Percentiles rank a stretch among this genome's conserved stretches.
phyloP scores from a whole-genome alignment of 2,888 invertebrate species.

The Bibio marci region DNA sequence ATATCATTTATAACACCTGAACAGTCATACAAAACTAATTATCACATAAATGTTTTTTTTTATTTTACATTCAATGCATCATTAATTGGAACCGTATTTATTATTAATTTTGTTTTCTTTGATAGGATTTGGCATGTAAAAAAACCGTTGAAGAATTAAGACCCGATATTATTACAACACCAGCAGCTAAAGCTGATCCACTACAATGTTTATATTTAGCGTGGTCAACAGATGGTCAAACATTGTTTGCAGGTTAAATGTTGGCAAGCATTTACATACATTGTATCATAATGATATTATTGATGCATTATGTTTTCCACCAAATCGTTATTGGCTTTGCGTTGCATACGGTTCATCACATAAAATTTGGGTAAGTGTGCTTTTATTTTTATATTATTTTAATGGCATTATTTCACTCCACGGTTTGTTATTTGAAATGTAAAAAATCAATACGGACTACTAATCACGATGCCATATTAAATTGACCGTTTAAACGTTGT shows the following conservation, averaged over 20 bases:
- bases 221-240: constrained; percentile 99
- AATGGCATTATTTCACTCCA: constrained; percentile 4
- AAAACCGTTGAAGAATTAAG: constrained; percentile 96
- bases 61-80: no score
- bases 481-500: constrained; percentile 5
- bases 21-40: no score
- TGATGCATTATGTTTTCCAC: constrained; percentile 96
- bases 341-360: constrained; percentile 96
- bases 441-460: background rate
- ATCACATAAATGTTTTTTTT: no score
- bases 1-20: no score
- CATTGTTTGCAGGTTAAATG: constrained; percentile 98
- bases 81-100: background rate
- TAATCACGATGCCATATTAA: constrained; percentile 3
- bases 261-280: constrained; percentile 97
- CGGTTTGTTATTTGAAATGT: constrained; percentile 1
- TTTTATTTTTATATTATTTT: background rate
- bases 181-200: constrained; percentile 70
- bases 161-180: constrained; percentile 82
- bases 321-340: constrained; percentile 99
- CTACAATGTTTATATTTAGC: constrained; percentile 94
- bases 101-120: constrained; percentile 5
- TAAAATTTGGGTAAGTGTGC: constrained; percentile 77
- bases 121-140: constrained; percentile 92
- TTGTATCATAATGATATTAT: constrained; percentile 97